Base-by-base conservation (phyloP, 2,888 invertebrate species). In the Diarsia rubi region DNA sequence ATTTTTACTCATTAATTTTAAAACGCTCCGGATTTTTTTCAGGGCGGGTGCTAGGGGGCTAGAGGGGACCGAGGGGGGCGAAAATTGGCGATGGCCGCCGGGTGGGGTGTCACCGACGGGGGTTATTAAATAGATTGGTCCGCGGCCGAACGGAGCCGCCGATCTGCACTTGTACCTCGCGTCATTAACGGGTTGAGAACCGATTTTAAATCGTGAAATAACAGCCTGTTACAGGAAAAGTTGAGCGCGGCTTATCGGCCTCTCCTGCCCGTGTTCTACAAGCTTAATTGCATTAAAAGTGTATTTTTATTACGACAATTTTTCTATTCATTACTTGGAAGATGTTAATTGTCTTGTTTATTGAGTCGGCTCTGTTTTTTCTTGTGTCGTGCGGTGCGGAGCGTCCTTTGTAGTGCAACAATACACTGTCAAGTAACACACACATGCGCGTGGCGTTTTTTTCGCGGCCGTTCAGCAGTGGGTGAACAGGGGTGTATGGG, bases 1-100 rank as follows among this genome's bases (percentile, higher is more conserved):
- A 96, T 96, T 97, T 96, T 96, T 96, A 96, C 97, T 97, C 97
- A 97, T 97, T 97, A 97, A 97, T 97, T 97, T 97, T 97, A 97
- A 97, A 97, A 96, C 96, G 96, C 96, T 96, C 95, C 91, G 96
- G 96, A 97, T 97, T 97, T 97, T 96, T 96, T 96, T 95, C 96
- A 95, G 96, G 95, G 96, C 94, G 96, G 96, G 95, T 94, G 95
- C 94, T 93, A 93, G 94, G 95, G 95, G 94, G 94, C 91, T 91
- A 91, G 91, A 85, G 86, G 85, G 87, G 91, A 89, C 86, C 81
- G 89, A 90, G 92, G 94, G 94, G 95, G 94, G 93, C 92, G 95
- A 94, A 95, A 96, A 95, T 96, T 95, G 95, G 96, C 96, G 95
- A 96, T 95, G 95, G 95, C 96, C 96, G 96, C 94, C 95, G 95